Evolutionary conservation across 53 echinoderm and acorn worm genomes (phyloP).

Genomic region (Astropecten irregularis): DNA sequence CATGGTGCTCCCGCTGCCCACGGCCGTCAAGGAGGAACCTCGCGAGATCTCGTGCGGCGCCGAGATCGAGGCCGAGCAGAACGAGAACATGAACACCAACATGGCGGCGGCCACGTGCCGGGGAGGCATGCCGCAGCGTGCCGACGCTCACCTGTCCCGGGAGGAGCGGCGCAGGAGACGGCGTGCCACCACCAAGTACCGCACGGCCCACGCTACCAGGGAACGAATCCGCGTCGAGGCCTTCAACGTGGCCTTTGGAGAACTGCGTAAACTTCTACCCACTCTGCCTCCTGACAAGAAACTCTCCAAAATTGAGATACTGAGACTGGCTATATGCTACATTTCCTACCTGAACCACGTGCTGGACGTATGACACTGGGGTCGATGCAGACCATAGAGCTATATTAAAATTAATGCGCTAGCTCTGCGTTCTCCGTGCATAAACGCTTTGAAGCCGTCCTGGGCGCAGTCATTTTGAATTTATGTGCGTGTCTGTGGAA

Average conservation of each 20-base stretch:
- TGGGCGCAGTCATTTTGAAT: too few species aligned
- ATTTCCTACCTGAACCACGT: conserved; percentile 96
- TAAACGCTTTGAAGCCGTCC: too few species aligned
- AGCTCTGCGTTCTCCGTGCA: too few species aligned
- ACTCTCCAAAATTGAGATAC: conserved; percentile 91
- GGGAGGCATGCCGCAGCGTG: conserved; percentile 23
- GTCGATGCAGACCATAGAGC: too few species aligned
- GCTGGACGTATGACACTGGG: conserved; percentile 68
- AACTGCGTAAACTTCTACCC: conserved; percentile 85
- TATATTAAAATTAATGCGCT: too few species aligned
- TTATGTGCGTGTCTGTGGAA: too few species aligned
- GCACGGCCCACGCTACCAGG: conserved; percentile 92
- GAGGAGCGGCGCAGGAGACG: conserved; percentile 86
- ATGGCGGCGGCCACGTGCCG: conserved; percentile 39
- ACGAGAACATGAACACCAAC: conserved; percentile 53
- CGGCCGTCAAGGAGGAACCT: conserved; percentile 52
- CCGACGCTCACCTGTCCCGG: conserved; percentile 78
- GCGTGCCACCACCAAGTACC: conserved; percentile 91
- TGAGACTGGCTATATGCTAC: conserved; percentile 91
- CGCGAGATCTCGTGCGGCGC: conserved; percentile 56
- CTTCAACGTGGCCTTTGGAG: conserved; percentile 92
- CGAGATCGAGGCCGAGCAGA: conserved; percentile 29
- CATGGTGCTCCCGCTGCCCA: conserved; percentile 63
- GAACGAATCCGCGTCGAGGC: conserved; percentile 91
- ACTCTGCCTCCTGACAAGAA: conserved; percentile 97